Percentiles rank a stretch among this genome's conserved stretches.
Conservation (phyloP, 2,888 invertebrate species). For the Poecilobothrus nobilitatus region DNA sequence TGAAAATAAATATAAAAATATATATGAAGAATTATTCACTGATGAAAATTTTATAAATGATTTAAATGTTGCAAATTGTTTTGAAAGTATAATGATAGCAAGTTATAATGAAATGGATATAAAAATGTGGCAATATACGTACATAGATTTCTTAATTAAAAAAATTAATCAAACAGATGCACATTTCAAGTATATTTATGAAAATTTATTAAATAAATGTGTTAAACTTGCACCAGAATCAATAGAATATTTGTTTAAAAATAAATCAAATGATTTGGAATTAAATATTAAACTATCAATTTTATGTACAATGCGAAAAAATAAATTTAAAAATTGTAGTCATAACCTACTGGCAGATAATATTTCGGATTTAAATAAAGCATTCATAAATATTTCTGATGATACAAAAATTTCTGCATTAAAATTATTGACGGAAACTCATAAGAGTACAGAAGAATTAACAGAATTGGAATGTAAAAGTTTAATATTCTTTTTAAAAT, state of each 20-base stretch:
- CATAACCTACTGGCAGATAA: conserved; percentile 33
- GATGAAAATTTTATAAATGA: conserved; percentile 31
- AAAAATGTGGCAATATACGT: conserved; percentile 45
- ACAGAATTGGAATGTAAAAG: conserved; percentile 53
- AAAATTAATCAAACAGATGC: conserved; percentile 25
- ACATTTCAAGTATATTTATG: conserved; percentile 29
- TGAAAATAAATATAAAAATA: conserved; percentile 25
- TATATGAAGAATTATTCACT: conserved; percentile 30
- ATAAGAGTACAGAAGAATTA: conserved; percentile 62
- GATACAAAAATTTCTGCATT: conserved; percentile 62
- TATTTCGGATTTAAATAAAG: conserved; percentile 47
- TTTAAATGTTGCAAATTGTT: conserved; percentile 48
- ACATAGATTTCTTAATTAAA: conserved; percentile 41
- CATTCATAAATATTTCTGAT: conserved; percentile 45
- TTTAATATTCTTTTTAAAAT: conserved; percentile 53
- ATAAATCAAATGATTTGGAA: conserved; percentile 25
- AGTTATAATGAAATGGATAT: conserved; percentile 40
- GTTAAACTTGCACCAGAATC: conserved; percentile 33
- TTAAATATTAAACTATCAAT: conserved; percentile 39
- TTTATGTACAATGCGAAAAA: conserved; percentile 43
- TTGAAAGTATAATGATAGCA: conserved; percentile 48
- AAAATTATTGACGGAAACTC: conserved; percentile 62
- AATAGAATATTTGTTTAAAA: conserved; percentile 29
- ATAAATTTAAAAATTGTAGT: conserved; percentile 35
- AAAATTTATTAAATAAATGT: conserved; percentile 35